Evolutionary conservation across 2,888 invertebrate genomes (phyloP).

Genomic region (Cynaeus angustus): DNA sequence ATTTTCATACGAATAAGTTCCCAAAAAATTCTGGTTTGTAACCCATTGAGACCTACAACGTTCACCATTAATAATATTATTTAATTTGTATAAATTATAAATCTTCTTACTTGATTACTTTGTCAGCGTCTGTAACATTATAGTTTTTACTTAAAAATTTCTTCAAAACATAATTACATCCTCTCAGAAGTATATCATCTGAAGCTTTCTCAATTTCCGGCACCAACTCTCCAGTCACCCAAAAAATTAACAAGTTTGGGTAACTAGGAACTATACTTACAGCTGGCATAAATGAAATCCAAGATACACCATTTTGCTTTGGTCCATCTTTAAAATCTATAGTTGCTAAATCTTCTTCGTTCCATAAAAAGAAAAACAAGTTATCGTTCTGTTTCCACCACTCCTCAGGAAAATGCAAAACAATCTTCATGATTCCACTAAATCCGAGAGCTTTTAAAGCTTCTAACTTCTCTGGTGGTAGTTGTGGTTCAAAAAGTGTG

Average conservation of each 20-base stretch:
- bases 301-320: constrained; percentile 50
- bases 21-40: constrained; percentile 76
- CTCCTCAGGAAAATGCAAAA: constrained; percentile 53
- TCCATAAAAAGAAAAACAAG: constrained; percentile 54
- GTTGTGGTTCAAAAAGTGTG: constrained; percentile 54
- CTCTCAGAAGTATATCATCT: constrained; percentile 72
- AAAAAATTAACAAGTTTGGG: constrained; percentile 77
- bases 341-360: constrained; percentile 57
- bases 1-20: constrained; percentile 54
- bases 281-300: constrained; percentile 50
- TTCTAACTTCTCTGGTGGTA: constrained; percentile 54
- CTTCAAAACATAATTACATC: constrained; percentile 66
- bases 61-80: constrained; percentile 49
- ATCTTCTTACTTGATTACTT: constrained; percentile 13
- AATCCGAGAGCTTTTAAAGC: constrained; percentile 58
- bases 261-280: constrained; percentile 65
- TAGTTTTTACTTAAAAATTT: constrained; percentile 69
- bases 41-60: constrained; percentile 78
- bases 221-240: constrained; percentile 79
- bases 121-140: constrained; percentile 14
- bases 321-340: constrained; percentile 58
- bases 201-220: constrained; percentile 76
- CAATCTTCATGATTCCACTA: constrained; percentile 57
- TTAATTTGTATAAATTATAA: no score
- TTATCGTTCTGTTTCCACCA: constrained; percentile 54